phyloP scores from a whole-genome alignment of 1,140 invertebrate species.

The Aricia agestis region DNA sequence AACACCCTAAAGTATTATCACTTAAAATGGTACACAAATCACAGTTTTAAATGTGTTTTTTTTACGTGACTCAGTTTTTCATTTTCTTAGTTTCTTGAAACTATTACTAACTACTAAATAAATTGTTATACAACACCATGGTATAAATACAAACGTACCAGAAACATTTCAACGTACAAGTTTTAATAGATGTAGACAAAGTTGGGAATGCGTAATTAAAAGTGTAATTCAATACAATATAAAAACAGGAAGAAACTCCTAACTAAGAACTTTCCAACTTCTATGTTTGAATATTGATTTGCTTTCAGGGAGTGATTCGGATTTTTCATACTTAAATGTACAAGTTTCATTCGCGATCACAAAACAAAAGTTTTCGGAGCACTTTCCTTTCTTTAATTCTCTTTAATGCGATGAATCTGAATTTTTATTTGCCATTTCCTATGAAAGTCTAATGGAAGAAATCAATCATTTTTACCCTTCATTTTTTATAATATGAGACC shows the following conservation, averaged over 20 bases:
- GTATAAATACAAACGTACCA: no score
- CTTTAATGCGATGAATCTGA: conserved; percentile 55
- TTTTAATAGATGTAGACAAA: neutral
- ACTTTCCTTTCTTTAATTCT: conserved; percentile 48
- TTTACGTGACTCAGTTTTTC: no score
- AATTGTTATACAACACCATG: no score
- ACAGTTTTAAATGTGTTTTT: no score
- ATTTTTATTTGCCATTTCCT: conserved; percentile 29
- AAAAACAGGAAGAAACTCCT: conserved; percentile 41
- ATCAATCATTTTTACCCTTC: conserved; percentile 4
- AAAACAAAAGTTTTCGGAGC: conserved; percentile 63
- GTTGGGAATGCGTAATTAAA: conserved; percentile 6
- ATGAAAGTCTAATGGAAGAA: conserved; percentile 15
- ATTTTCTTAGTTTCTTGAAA: no score
- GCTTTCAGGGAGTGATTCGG: conserved; percentile 60
- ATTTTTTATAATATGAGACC: neutral
- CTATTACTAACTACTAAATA: no score
- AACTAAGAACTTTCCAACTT: conserved; percentile 55
- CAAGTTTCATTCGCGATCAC: conserved; percentile 66
- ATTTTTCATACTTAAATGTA: conserved; percentile 69
- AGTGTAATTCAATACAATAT: conserved; percentile 29
- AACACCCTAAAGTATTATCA: no score
- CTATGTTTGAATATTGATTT: conserved; percentile 68
- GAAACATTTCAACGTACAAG: neutral
- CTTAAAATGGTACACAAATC: no score